Base-by-base conservation (phyloP, 2,888 invertebrate genomes). In the Mimumesa dahlbomi region DNA sequence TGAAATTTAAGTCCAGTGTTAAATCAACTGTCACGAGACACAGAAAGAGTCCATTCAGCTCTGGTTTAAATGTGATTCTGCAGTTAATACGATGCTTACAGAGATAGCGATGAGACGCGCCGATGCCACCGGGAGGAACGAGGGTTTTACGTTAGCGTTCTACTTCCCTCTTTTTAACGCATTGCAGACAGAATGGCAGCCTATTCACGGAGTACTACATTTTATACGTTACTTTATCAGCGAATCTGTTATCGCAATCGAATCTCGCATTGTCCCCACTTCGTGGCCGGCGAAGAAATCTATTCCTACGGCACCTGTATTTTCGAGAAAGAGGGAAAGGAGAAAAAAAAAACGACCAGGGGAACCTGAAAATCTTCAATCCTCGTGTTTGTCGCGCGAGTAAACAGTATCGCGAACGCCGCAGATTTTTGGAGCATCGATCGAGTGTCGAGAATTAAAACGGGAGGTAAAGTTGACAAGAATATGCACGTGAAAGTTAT, bases 171-270 rank as follows among this genome's bases (percentile, higher is more conserved):
- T 59, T 67, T 73, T 67, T 69, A 81, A 50, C 43, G 34, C 76
- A 81, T 80, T 72, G 70, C 71, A 70, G 49, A 53, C 65, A 45
- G 50, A 76, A 58, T 79, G 71, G 53, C 22, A 73, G 54, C 45
- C 49, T 61, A 65, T 71, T 66, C 48, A 69, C 50, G 63, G 48
- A 54, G 78, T 77, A 67, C 75, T 77, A 75, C 68, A 81, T 79
- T 82, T 84, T 85, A 85, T 86, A 86, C 48, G 77, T 67, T 45
- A 53, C 70, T 86, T 84, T 85, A 85, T 85, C 85, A 84, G 80
- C 31, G 53, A 48, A 56, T 61, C 40, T 72, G 73, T 77, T 83
- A 85, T 85, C 84, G 73, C 69, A 16, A 43, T 36, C 46, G 48
- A 69, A 72, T 69, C 67, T 66, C 58, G 46, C 46, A 36, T 49